phyloP scores from a whole-genome alignment of 2,797 vertebrate genomes.

The Fistularia tabacaria region DNA sequence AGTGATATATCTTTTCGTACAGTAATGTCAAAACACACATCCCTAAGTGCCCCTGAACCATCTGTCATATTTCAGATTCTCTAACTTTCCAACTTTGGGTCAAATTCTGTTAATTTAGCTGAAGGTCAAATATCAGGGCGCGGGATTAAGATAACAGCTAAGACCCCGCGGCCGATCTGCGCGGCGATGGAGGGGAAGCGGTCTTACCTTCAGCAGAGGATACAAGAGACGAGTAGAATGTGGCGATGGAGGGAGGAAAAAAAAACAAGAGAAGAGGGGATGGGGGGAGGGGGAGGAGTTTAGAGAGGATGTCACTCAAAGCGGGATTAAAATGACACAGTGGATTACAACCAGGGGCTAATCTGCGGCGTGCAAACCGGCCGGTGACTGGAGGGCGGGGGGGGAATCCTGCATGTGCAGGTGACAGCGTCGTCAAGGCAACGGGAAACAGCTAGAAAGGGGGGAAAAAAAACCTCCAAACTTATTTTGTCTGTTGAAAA shows the following conservation, averaged over 20 bases:
- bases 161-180: too few species aligned
- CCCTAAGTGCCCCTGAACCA: too few species aligned
- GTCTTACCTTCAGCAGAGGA: slow-evolving; percentile 66
- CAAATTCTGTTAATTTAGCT: not conserved
- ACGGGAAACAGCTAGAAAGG: not conserved
- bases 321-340: slow-evolving; percentile 49
- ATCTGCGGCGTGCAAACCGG: slow-evolving; percentile 33
- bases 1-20: too few species aligned
- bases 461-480: too few species aligned
- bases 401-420: not conserved
- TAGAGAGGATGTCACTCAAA: slow-evolving; percentile 35
- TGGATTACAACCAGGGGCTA: slow-evolving; percentile 44
- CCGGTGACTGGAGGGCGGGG: not conserved
- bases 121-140: not conserved
- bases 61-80: too few species aligned
- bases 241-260: slow-evolving; percentile 28
- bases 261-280: not conserved
- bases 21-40: not conserved
- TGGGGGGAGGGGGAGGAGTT: slow-evolving; percentile 52
- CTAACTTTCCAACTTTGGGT: too few species aligned
- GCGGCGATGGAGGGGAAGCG: not conserved
- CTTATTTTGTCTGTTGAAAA: not conserved
- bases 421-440: too few species aligned
- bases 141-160: not conserved
- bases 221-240: slow-evolving; percentile 34